Evolutionary conservation across 2,113 vertebrate genomes (phyloP).

Genomic region (Hippoglossus stenolepis): DNA sequence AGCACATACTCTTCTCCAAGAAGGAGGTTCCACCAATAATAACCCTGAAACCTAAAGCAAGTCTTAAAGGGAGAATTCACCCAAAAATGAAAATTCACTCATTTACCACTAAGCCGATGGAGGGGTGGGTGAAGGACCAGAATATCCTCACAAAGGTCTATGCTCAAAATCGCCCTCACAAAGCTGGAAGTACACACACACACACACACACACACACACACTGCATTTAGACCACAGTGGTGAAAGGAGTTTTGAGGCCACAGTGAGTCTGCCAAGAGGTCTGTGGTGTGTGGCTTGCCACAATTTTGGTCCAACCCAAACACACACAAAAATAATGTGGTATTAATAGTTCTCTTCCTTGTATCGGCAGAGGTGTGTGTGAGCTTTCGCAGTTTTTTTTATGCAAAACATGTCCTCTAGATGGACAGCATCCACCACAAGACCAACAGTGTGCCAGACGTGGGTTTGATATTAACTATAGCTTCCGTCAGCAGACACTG

Average conservation of each 20-base stretch:
- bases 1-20: too few species aligned
- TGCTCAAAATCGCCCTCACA: not conserved
- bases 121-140: too few species aligned
- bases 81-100: too few species aligned
- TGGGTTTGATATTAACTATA: too few species aligned
- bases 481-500: too few species aligned
- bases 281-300: constrained; percentile 56
- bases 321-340: constrained; percentile 38
- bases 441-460: not conserved
- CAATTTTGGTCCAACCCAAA: constrained; percentile 40
- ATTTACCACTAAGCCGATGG: too few species aligned
- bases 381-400: not conserved
- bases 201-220: constrained; percentile 15
- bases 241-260: constrained; percentile 39
- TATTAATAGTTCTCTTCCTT: not conserved
- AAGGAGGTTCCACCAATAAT: too few species aligned
- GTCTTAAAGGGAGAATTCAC: too few species aligned
- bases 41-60: too few species aligned
- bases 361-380: not conserved
- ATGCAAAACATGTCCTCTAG: not conserved
- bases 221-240: constrained; percentile 26
- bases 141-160: too few species aligned
- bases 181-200: not conserved
- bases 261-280: constrained; percentile 41
- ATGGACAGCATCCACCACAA: not conserved